Conservation (phyloP, 2,888 invertebrate species). For the Abscondita cerata region DNA sequence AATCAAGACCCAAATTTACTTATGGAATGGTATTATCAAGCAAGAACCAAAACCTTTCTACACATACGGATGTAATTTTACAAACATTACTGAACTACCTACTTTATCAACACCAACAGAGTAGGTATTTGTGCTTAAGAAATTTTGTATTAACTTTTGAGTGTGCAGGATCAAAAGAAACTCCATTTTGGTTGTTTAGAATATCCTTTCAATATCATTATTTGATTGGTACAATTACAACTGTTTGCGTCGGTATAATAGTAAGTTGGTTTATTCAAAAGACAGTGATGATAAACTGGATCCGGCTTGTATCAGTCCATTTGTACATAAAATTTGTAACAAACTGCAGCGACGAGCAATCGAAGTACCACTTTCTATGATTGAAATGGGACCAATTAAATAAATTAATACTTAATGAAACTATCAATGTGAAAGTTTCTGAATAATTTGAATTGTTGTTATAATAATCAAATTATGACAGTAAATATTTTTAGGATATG, state of each 20-base stretch:
- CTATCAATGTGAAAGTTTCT: too few species aligned
- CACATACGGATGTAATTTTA: conserved; percentile 29
- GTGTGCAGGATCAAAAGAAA: too few species aligned
- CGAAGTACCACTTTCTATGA: too few species aligned
- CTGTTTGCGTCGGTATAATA: background rate
- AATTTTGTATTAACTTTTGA: too few species aligned
- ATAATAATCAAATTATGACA: too few species aligned
- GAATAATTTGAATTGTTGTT: too few species aligned
- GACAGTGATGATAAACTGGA: background rate
- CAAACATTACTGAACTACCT: background rate
- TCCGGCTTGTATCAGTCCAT: background rate
- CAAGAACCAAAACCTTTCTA: conserved; percentile 25
- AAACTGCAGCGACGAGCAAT: too few species aligned
- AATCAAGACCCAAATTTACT: conserved; percentile 58
- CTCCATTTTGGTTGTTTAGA: background rate
- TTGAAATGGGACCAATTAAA: too few species aligned
- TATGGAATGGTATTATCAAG: conserved; percentile 27
- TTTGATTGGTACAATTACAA: background rate
- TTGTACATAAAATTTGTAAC: background rate
- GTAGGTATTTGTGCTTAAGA: too few species aligned
- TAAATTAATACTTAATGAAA: too few species aligned
- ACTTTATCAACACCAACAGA: too few species aligned
- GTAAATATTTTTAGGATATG: too few species aligned
- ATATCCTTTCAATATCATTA: background rate
- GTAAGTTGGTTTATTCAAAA: background rate